Percentiles rank a stretch among this genome's conserved stretches.
phyloP scores from a whole-genome alignment of 2,888 invertebrate species.

The Esperia sulphurella region DNA sequence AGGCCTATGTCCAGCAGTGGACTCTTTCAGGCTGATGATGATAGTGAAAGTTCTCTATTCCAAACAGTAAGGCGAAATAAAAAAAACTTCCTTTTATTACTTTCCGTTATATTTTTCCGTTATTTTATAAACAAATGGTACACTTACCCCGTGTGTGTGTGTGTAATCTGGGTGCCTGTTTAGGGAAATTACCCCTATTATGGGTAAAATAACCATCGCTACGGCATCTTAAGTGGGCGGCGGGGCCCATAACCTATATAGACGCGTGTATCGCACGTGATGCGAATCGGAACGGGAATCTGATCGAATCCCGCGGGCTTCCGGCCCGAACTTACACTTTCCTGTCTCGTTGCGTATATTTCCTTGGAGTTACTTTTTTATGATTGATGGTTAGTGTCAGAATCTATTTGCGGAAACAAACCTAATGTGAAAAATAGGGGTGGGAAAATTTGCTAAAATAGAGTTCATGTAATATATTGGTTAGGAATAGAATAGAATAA shows the following conservation, averaged over 20 bases:
- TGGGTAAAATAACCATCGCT: background rate
- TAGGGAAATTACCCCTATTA: background rate
- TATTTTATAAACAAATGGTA: background rate
- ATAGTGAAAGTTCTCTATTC: too few relatives aligned
- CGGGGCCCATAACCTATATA: background rate
- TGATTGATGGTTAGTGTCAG: background rate
- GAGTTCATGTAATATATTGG: too few relatives aligned
- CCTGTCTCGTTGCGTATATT: background rate
- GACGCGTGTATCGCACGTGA: conserved; percentile 1
- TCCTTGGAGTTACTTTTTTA: background rate
- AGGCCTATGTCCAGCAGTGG: too few relatives aligned
- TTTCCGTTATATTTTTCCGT: background rate
- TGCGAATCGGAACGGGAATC: background rate
- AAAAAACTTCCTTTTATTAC: background rate
- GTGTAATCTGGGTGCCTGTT: background rate
- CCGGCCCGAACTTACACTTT: background rate
- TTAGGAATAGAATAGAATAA: too few relatives aligned
- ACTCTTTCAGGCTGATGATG: too few relatives aligned
- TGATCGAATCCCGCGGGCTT: background rate
- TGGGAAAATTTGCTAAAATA: too few relatives aligned
- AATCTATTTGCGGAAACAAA: too few relatives aligned
- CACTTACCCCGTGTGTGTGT: background rate
- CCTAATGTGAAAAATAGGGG: too few relatives aligned
- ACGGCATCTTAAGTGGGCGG: background rate
- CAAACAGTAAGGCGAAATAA: too few relatives aligned